phyloP scores from a whole-genome alignment of 2,113 vertebrate genomes.

The Mobula hypostoma region DNA sequence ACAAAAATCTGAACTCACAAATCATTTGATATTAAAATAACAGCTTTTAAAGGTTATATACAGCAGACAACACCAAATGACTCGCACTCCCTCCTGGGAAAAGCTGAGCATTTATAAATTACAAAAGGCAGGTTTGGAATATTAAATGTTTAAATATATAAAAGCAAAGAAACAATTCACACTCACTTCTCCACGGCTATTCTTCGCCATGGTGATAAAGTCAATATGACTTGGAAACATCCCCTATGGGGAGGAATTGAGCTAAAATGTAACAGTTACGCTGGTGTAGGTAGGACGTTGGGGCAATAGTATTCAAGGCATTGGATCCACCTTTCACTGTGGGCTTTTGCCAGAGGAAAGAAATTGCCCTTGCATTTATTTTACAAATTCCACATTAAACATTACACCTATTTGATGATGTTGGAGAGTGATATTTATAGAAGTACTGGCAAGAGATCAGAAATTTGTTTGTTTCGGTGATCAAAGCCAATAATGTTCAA shows the following conservation, averaged over 20 bases:
- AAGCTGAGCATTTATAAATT: constrained; percentile 16
- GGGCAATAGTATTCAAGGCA: not conserved
- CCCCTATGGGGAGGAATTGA: not conserved
- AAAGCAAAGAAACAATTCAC: constrained; percentile 20
- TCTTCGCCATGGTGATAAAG: not conserved
- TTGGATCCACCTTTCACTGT: not conserved
- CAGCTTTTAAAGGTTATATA: constrained; percentile 12
- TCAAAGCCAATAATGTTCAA: not conserved
- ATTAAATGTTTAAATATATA: constrained; percentile 36
- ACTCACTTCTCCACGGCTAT: constrained; percentile 19
- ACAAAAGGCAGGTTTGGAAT: constrained; percentile 29
- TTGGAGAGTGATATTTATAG: not conserved
- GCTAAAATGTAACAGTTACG: constrained; percentile 21
- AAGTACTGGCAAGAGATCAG: too few species aligned
- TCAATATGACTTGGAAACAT: constrained; percentile 35
- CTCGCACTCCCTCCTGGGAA: not conserved
- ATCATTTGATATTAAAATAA: constrained; percentile 34
- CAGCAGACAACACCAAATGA: not conserved
- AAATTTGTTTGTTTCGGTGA: not conserved
- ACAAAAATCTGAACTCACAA: not conserved
- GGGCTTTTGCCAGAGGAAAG: not conserved
- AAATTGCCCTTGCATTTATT: not conserved
- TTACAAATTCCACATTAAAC: not conserved
- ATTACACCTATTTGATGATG: not conserved
- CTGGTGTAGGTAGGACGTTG: not conserved